Conservation (phyloP, 2,113 vertebrate genomes). For the Thamnophis sirtalis region DNA sequence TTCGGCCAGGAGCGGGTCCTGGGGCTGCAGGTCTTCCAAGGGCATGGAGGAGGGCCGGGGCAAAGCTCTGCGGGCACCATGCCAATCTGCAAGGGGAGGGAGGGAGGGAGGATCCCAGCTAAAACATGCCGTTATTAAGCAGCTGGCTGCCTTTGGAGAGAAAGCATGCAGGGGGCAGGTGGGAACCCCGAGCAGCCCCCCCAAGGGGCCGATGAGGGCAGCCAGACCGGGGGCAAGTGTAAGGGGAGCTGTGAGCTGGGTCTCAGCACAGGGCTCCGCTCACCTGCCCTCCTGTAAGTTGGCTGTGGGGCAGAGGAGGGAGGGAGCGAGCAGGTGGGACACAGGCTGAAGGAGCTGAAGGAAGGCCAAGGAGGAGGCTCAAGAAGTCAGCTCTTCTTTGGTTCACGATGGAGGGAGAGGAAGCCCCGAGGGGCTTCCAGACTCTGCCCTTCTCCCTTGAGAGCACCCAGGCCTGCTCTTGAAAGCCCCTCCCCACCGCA, state of each 20-base stretch:
- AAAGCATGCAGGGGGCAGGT: background rate
- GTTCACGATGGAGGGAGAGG: too few species aligned
- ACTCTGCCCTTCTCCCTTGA: too few species aligned
- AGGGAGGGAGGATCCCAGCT: fast-evolving
- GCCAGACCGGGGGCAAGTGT: background rate
- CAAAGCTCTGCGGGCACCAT: slow-evolving; percentile 63
- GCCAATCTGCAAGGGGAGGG: slow-evolving; percentile 62
- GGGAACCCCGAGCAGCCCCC: background rate
- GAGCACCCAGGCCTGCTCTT: too few species aligned
- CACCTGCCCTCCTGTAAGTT: background rate
- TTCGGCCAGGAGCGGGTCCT: slow-evolving; percentile 71
- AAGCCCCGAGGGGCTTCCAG: too few species aligned
- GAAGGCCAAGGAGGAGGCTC: too few species aligned
- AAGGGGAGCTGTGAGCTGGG: background rate
- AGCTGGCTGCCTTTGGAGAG: background rate
- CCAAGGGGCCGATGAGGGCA: background rate
- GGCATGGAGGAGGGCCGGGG: slow-evolving; percentile 38
- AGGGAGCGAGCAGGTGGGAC: too few species aligned
- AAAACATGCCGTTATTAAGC: background rate
- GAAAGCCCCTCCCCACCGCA: too few species aligned
- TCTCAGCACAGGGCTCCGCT: background rate
- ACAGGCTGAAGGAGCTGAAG: too few species aligned
- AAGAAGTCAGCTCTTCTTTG: too few species aligned
- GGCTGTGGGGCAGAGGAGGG: too few species aligned
- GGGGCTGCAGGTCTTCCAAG: slow-evolving; percentile 73